These are phyloP conservation scores for Pangasius macronema DNA, from an alignment of 2,797 vertebrate species.

Conservation along the genomic window DNA sequence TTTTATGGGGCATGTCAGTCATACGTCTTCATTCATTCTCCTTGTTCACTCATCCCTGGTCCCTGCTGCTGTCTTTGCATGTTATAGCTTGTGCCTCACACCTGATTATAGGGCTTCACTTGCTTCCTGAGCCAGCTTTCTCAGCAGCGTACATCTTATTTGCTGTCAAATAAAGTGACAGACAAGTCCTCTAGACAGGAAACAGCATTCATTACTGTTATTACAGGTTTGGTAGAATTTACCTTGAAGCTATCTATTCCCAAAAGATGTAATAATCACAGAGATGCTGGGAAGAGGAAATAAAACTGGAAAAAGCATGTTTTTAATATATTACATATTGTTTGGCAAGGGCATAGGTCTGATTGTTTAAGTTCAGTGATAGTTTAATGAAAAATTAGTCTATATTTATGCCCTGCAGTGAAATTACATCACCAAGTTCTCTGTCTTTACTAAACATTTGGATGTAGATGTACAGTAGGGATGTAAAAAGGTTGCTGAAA, in stretches of 20 bases:
- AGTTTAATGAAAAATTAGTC: conserved; percentile 1
- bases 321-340: neutral
- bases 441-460: neutral
- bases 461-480: neutral
- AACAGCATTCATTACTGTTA: conserved; percentile 25
- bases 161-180: conserved; percentile 40
- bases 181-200: conserved; percentile 39
- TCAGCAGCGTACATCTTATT: conserved; percentile 20
- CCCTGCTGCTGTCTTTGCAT: conserved; percentile 26
- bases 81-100: conserved; percentile 49
- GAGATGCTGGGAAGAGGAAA: neutral
- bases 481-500: neutral
- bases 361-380: neutral
- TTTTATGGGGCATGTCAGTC: neutral
- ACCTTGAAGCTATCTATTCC: conserved; percentile 12
- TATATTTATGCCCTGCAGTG: neutral
- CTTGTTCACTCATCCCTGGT: conserved; percentile 35
- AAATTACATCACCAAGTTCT: neutral
- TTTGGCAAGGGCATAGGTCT: neutral
- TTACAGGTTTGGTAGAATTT: conserved; percentile 24
- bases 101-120: conserved; percentile 49
- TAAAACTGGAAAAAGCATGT: neutral
- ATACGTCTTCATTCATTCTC: conserved; percentile 16
- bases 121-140: conserved; percentile 49
- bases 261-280: neutral